Evolutionary conservation across 1,140 invertebrate genomes (phyloP).

Genomic region (Drosophila kepulauana): DNA sequence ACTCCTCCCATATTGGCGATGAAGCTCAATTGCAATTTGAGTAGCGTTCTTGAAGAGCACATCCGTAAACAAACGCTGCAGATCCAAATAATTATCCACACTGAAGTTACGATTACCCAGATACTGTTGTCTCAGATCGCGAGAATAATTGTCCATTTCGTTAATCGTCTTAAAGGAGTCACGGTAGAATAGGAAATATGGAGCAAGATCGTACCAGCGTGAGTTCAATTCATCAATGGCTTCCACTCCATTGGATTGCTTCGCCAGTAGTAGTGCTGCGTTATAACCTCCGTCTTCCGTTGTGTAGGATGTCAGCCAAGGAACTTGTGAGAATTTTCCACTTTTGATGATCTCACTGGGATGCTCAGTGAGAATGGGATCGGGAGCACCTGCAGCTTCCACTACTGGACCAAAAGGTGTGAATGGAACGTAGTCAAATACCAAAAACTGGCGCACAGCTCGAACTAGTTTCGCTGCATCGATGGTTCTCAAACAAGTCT

Average conservation of each 20-base stretch:
- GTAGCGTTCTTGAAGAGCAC: slow-evolving; percentile 46
- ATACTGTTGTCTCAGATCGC: slow-evolving; percentile 14
- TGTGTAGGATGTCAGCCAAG: slow-evolving; percentile 86
- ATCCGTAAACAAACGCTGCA: slow-evolving; percentile 56
- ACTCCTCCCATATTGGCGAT: slow-evolving; percentile 24
- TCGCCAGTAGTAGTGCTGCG: slow-evolving; percentile 73
- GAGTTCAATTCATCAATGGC: slow-evolving; percentile 13
- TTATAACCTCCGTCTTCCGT: slow-evolving; percentile 86
- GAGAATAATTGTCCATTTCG: slow-evolving; percentile 10
- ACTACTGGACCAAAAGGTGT: slow-evolving; percentile 87
- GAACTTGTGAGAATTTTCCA: slow-evolving; percentile 85
- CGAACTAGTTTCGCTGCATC: slow-evolving; percentile 76
- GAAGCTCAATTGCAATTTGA: slow-evolving; percentile 34
- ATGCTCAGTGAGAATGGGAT: slow-evolving; percentile 85
- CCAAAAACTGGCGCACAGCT: slow-evolving; percentile 48
- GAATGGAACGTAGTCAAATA: slow-evolving; percentile 86
- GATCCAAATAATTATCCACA: slow-evolving; percentile 40
- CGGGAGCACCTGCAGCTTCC: slow-evolving; percentile 45
- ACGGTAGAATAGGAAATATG: slow-evolving; percentile 24
- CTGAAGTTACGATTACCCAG: slow-evolving; percentile 12
- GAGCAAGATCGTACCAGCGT: slow-evolving; percentile 46
- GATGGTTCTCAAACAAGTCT: slow-evolving; percentile 86
- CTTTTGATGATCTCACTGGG: slow-evolving; percentile 22
- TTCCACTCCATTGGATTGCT: slow-evolving; percentile 23
- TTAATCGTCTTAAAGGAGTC: background rate